A percentile compares a stretch with the other conserved stretches of the same genome.
Conservation (phyloP, 1,140 invertebrate species). For the Oscheius sp. region DNA sequence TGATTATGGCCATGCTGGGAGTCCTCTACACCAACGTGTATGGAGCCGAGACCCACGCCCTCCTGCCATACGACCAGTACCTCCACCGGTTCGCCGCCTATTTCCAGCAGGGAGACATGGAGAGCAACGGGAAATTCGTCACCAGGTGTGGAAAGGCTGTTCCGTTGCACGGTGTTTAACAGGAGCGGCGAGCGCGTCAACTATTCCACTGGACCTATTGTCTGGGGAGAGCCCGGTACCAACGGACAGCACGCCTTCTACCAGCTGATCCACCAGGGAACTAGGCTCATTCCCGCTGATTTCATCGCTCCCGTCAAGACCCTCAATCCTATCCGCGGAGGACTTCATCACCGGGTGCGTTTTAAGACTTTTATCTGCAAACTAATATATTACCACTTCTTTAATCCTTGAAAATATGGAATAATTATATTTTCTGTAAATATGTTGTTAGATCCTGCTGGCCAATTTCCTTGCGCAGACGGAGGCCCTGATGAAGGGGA, state of each 20-base stretch:
- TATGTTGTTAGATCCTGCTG: slow-evolving; percentile 72
- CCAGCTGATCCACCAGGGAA: slow-evolving; percentile 88
- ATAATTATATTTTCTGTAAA: too few relatives aligned
- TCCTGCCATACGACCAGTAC: slow-evolving; percentile 97
- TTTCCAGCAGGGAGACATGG: slow-evolving; percentile 99
- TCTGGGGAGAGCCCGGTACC: slow-evolving; percentile 96
- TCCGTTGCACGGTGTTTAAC: slow-evolving; percentile 64
- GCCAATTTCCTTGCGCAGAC: slow-evolving; percentile 98
- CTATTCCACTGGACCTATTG: slow-evolving; percentile 84
- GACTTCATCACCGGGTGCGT: slow-evolving; percentile 72
- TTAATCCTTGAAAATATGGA: too few relatives aligned
- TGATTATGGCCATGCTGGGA: slow-evolving; percentile 87
- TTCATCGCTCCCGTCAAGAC: slow-evolving; percentile 90
- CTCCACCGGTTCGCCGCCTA: slow-evolving; percentile 97
- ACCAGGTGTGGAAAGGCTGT: slow-evolving; percentile 24
- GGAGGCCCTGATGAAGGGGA: slow-evolving; percentile 91
- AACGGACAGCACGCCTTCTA: slow-evolving; percentile 99
- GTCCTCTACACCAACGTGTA: slow-evolving; percentile 95
- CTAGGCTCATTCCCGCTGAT: slow-evolving; percentile 87
- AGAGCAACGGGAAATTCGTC: slow-evolving; percentile 93
- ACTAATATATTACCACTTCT: background rate
- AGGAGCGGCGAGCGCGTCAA: slow-evolving; percentile 73
- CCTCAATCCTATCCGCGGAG: slow-evolving; percentile 82
- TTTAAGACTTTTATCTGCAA: background rate
- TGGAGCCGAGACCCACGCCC: slow-evolving; percentile 87